Evolutionary conservation across 2,797 vertebrate species (phyloP), one percentile per base, ranked within the genome.

Genomic region (Gobionotothen gibberifrons): DNA sequence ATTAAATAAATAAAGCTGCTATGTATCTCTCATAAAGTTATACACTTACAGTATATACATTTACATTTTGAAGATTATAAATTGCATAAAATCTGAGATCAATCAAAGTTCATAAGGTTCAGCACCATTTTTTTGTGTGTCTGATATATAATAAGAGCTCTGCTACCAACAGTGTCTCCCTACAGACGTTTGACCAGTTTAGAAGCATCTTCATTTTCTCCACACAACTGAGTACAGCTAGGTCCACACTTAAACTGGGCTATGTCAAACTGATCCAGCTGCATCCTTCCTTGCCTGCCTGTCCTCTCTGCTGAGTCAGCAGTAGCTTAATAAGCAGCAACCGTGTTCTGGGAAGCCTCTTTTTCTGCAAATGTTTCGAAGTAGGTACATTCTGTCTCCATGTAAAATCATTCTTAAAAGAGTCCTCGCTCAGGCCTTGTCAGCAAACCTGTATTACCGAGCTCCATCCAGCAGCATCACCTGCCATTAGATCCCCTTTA

Each of bases 231-330:
- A 49, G 10, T 13, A 60, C 11, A 51, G 12, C 22, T 44, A 15
- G 16, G 46, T 12, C 15, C 49, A 48, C n/a, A 26, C 39, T 36
- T 46, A 39, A 66, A n/a, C 6, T 43, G 49, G 48, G 22, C 44
- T 52, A 62, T 44, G 40, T 22, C 6, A 49, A 44, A 61, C 49
- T 53, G 51, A 39, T 4, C 51, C 58, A 48, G 40, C 47, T 69
- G 29, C 63, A 62, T 62, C 52, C 57, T 67, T 61, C n/a, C 49
- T 55, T 61, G 43, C 15, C 51, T 49, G 43, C 9, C 5, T 1
- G 21, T 46, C 19, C 22, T 19, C n/a, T 61, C 57, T 72, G 52
- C 52, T 46, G 44, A 26, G 51, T 66, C 61, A 55, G 22, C 32
- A 13, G 19, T n/a, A 15, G 13, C 51, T 26, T 19, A 26, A n/a